phyloP scores from a whole-genome alignment of 2,797 vertebrate species.

The Bovichtus diacanthus region DNA sequence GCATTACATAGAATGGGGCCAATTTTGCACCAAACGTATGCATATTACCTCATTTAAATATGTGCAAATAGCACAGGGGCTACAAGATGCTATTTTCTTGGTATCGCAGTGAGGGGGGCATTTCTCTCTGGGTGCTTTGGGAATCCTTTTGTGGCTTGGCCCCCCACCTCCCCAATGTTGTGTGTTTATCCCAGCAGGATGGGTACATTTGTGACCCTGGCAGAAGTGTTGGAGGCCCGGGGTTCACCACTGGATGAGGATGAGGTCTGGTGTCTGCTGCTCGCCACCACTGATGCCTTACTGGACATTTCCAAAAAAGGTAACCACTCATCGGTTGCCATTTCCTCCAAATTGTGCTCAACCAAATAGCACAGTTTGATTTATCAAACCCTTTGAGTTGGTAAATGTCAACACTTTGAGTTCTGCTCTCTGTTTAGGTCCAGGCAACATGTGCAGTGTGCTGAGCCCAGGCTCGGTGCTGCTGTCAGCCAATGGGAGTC shows the following conservation, averaged over 20 bases:
- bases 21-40: too few species aligned
- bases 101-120: too few species aligned
- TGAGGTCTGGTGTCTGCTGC: constrained; percentile 92
- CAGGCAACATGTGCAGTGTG: constrained; percentile 82
- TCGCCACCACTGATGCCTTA: constrained; percentile 83
- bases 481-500: constrained; percentile 85
- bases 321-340: constrained; percentile 43
- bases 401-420: background rate
- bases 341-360: background rate
- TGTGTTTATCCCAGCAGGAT: constrained; percentile 72
- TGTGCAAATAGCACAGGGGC: too few species aligned
- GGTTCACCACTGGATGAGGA: constrained; percentile 90
- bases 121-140: too few species aligned
- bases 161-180: too few species aligned
- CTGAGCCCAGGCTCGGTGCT: constrained; percentile 90
- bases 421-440: constrained; percentile 60
- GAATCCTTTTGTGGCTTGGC: too few species aligned
- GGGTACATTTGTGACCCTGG: constrained; percentile 90
- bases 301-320: constrained; percentile 87
- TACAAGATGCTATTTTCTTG: too few species aligned
- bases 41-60: too few species aligned
- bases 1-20: too few species aligned
- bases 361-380: background rate
- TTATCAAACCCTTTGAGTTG: background rate
- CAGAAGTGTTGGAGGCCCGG: constrained; percentile 89